These are phyloP conservation scores for Maconellicoccus hirsutus DNA, from an alignment of 1,140 invertebrate genomes.

Conservation along the genomic window DNA sequence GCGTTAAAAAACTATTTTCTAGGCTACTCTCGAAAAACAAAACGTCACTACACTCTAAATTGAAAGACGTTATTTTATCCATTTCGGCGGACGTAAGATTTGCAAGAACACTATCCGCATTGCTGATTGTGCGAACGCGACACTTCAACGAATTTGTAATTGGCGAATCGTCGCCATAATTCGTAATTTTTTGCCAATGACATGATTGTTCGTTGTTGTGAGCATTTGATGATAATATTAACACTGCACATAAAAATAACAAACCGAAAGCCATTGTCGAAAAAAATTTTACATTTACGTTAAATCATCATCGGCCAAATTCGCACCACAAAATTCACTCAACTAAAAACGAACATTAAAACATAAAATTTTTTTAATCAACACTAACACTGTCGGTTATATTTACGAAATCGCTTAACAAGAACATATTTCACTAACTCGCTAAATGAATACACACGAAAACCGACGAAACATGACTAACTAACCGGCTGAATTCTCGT, in stretches of 20 bases:
- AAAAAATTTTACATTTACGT: background rate
- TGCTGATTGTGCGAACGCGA: constrained; percentile 55
- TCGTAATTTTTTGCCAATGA: constrained; percentile 40
- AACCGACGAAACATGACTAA: background rate
- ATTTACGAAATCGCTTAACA: background rate
- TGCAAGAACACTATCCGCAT: constrained; percentile 52
- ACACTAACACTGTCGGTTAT: background rate
- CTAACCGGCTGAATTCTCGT: background rate
- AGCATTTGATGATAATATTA: background rate
- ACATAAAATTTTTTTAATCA: background rate
- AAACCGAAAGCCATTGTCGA: background rate
- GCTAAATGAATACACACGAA: background rate
- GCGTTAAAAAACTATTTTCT: constrained; percentile 55
- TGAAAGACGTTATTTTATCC: constrained; percentile 52
- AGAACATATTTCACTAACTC: background rate
- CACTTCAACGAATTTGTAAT: constrained; percentile 48
- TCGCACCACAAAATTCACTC: background rate
- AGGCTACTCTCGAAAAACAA: constrained; percentile 65
- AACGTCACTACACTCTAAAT: constrained; percentile 64
- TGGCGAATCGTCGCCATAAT: constrained; percentile 48
- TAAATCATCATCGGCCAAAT: background rate
- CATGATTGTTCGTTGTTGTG: constrained; percentile 31
- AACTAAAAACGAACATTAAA: background rate
- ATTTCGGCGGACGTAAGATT: constrained; percentile 49
- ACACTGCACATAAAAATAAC: background rate